Percentiles rank a stretch among this genome's conserved stretches.
These are phyloP conservation scores for Stomatorhinus ivindoensis DNA, from an alignment of 2,113 vertebrate species.

Conservation along the genomic window DNA sequence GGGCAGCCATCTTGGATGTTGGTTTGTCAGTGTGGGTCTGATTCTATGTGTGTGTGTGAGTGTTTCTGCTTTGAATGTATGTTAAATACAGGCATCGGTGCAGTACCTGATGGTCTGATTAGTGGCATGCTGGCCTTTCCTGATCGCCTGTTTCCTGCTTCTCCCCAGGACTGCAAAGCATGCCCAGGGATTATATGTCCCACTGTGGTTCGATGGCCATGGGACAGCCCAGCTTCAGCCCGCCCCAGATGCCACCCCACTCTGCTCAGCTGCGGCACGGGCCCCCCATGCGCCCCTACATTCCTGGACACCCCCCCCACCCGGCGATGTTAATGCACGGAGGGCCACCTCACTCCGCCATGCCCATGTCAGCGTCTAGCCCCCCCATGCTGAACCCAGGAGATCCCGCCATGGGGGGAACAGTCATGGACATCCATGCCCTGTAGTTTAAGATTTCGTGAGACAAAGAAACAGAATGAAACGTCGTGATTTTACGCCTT, in stretches of 20 bases:
- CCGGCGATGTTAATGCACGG: conserved; percentile 80
- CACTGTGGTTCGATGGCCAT: conserved; percentile 77
- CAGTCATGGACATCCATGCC: conserved; percentile 84
- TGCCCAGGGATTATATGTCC: conserved; percentile 85
- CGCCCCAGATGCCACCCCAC: conserved; percentile 73
- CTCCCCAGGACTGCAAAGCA: conserved; percentile 78
- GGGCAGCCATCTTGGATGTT: background rate
- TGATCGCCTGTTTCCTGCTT: conserved; percentile 43
- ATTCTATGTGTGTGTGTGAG: background rate
- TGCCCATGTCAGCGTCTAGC: conserved; percentile 82
- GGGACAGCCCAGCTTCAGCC: conserved; percentile 75
- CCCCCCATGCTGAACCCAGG: conserved; percentile 74
- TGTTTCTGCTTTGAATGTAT: background rate
- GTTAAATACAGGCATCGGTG: background rate
- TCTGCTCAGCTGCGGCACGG: conserved; percentile 75
- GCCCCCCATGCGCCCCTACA: conserved; percentile 80
- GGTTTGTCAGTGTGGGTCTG: background rate
- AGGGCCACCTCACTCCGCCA: conserved; percentile 71
- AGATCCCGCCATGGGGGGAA: conserved; percentile 74
- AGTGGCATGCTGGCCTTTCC: background rate
- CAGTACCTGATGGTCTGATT: background rate
- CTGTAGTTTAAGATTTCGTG: conserved; percentile 69
- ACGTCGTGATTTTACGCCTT: background rate
- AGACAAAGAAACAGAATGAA: background rate
- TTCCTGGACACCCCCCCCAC: conserved; percentile 82